phyloP scores from a whole-genome alignment of 2,797 vertebrate genomes.

The Labeo calbasu region DNA sequence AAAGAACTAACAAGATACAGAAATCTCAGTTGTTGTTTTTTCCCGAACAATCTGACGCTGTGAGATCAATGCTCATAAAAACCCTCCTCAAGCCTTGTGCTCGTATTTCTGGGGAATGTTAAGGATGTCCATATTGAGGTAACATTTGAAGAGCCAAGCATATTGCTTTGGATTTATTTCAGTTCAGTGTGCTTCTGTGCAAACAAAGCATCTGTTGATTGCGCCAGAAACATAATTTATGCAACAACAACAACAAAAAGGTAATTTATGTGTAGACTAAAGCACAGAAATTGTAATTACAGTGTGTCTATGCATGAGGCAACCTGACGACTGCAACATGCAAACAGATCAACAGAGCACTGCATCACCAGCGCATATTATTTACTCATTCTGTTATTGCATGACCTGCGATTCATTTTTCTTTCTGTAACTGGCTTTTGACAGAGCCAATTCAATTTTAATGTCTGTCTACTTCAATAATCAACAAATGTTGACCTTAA shows the following conservation, averaged over 20 bases:
- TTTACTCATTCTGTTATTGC: conserved; percentile 3
- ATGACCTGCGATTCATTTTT: not conserved
- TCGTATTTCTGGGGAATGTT: not conserved
- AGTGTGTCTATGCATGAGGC: conserved; percentile 18
- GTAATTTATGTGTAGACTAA: conserved; percentile 21
- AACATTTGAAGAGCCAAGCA: conserved; percentile 17
- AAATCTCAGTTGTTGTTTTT: not conserved
- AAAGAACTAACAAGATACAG: conserved; percentile 2
- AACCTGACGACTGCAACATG: conserved; percentile 17
- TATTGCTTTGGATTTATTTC: conserved; percentile 11
- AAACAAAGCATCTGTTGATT: conserved; percentile 26
- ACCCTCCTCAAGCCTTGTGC: not conserved
- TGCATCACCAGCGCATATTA: not conserved
- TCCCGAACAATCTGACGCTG: not conserved
- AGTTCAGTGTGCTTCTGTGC: conserved; percentile 20
- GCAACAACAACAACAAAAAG: not conserved
- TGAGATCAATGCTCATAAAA: conserved; percentile 19
- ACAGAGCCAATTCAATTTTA: not conserved
- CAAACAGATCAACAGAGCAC: not conserved
- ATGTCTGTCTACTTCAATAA: not conserved
- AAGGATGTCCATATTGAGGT: conserved; percentile 13
- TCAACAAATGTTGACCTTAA: not conserved
- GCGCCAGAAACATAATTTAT: conserved; percentile 15
- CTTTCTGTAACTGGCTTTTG: not conserved
- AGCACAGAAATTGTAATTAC: conserved; percentile 29